phyloP scores from a whole-genome alignment of 2,113 vertebrate species.

The Procavia capensis region DNA sequence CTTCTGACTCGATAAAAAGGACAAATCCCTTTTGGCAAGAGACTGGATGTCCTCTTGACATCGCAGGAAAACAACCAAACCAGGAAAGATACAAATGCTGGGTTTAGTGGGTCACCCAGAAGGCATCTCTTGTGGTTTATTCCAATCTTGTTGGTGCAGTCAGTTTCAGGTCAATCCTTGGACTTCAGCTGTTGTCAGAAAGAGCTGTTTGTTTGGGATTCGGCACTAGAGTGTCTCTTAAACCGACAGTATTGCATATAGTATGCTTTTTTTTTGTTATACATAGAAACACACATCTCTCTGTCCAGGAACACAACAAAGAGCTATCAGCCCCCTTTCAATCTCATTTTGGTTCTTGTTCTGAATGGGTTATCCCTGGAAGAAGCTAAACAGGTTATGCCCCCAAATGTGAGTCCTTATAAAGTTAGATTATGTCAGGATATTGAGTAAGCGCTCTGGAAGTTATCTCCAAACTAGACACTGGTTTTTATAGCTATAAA shows the following conservation, averaged over 20 bases:
- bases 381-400: not conserved
- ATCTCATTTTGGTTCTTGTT: not conserved
- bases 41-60: slow-evolving; percentile 87
- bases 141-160: slow-evolving; percentile 67
- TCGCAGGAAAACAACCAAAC: slow-evolving; percentile 73
- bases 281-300: not conserved
- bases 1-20: slow-evolving; percentile 93
- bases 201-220: slow-evolving; percentile 57
- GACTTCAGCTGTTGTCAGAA: slow-evolving; percentile 47
- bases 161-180: slow-evolving; percentile 52
- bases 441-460: not conserved
- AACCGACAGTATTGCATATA: not conserved
- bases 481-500: not conserved
- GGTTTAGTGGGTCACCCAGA: slow-evolving; percentile 47
- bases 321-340: slow-evolving; percentile 29
- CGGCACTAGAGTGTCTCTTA: slow-evolving; percentile 71
- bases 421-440: slow-evolving; percentile 45
- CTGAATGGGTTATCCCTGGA: not conserved
- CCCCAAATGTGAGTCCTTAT: not conserved
- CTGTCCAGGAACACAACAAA: slow-evolving; percentile 59
- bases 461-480: slow-evolving; percentile 29
- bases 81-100: slow-evolving; percentile 71
- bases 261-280: slow-evolving; percentile 47
- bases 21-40: slow-evolving; percentile 98
- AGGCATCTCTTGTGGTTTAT: slow-evolving; percentile 71